Conservation (phyloP, 2,797 vertebrate species). For the Muscicapa comitata region DNA sequence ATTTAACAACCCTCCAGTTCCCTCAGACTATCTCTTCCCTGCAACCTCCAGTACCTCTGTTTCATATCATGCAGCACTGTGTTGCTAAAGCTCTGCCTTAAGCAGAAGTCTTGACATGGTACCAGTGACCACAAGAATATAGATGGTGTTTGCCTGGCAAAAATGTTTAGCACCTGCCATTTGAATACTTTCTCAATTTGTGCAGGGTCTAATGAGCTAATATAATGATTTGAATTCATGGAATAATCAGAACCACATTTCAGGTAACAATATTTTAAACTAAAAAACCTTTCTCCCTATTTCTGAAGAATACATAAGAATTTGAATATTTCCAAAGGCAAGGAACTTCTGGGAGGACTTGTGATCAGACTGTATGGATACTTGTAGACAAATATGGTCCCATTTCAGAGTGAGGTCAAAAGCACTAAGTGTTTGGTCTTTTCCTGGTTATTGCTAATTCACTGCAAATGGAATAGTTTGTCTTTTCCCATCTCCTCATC, state of each 20-base stretch:
- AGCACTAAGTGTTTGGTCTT: conserved; percentile 1
- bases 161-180: background rate
- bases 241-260: background rate
- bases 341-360: background rate
- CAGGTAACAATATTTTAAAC: background rate
- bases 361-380: background rate
- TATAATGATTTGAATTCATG: background rate
- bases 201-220: background rate
- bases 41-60: background rate
- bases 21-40: background rate
- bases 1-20: background rate
- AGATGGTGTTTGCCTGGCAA: background rate
- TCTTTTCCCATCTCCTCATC: conserved; percentile 58
- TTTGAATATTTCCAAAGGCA: background rate
- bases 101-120: background rate
- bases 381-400: background rate
- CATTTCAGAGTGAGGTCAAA: conserved; percentile 35
- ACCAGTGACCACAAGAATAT: background rate
- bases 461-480: conserved; percentile 43
- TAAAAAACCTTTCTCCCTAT: background rate
- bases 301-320: conserved; percentile 22
- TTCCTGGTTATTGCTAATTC: conserved; percentile 29
- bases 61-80: rapidly evolving
- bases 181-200: background rate
- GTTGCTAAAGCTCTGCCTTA: background rate